These are phyloP conservation scores for Ataeniobius toweri DNA, from an alignment of 2,797 vertebrate species.

Conservation along the genomic window DNA sequence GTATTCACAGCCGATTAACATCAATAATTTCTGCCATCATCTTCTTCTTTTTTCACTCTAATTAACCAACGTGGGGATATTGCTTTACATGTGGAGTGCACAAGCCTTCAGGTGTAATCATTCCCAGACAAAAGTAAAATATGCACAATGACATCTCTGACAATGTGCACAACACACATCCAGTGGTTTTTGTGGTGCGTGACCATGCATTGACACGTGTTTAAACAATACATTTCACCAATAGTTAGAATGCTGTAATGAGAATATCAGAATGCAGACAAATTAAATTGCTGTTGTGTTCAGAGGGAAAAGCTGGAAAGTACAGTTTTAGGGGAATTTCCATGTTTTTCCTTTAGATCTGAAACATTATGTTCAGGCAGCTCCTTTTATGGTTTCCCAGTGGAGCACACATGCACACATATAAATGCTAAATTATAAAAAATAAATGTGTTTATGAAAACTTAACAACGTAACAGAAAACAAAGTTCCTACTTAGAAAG, in stretches of 20 bases:
- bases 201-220: slow-evolving; percentile 11
- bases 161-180: slow-evolving; percentile 1
- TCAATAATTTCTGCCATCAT: slow-evolving; percentile 30
- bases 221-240: slow-evolving; percentile 33
- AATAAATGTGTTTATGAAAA: not conserved
- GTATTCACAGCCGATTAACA: slow-evolving; percentile 13
- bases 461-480: not conserved
- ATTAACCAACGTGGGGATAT: slow-evolving; percentile 30
- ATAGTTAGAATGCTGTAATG: slow-evolving; percentile 27
- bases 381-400: not conserved
- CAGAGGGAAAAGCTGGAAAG: slow-evolving; percentile 5
- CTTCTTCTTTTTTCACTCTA: not conserved
- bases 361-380: slow-evolving; percentile 1
- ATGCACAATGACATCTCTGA: slow-evolving; percentile 33
- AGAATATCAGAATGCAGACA: slow-evolving; percentile 42
- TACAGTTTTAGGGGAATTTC: slow-evolving; percentile 41
- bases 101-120: slow-evolving; percentile 41
- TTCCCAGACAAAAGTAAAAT: slow-evolving; percentile 47
- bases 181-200: slow-evolving; percentile 21
- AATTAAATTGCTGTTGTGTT: slow-evolving; percentile 35
- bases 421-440: not conserved
- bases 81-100: slow-evolving; percentile 44
- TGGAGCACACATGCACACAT: not conserved
- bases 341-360: slow-evolving; percentile 19
- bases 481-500: not conserved